Percentiles rank a stretch among this genome's conserved stretches.
These are phyloP conservation scores for Rhagoletis pomonella DNA, from an alignment of 1,140 invertebrate species.

Conservation along the genomic window DNA sequence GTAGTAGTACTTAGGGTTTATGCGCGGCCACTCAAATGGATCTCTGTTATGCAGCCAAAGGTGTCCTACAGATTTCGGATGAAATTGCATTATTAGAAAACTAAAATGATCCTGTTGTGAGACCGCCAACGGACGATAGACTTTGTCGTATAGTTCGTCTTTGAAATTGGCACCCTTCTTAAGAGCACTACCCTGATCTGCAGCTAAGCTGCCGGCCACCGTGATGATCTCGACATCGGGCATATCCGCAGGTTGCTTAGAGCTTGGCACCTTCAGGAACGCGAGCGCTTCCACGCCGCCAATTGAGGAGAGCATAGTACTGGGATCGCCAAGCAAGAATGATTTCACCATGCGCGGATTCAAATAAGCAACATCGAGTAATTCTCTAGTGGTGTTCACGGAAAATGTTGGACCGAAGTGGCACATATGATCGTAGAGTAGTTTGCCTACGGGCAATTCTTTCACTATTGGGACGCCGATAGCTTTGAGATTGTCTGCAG, in stretches of 20 bases:
- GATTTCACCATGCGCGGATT: slow-evolving; percentile 58
- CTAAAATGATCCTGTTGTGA: slow-evolving; percentile 77
- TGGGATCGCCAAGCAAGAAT: slow-evolving; percentile 61
- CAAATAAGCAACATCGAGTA: slow-evolving; percentile 70
- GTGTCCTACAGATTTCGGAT: slow-evolving; percentile 84
- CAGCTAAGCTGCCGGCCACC: slow-evolving; percentile 76
- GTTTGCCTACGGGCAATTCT: slow-evolving; percentile 81
- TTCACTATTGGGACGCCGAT: slow-evolving; percentile 80
- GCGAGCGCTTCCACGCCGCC: slow-evolving; percentile 81
- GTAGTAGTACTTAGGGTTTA: slow-evolving; percentile 85
- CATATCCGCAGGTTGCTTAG: slow-evolving; percentile 75
- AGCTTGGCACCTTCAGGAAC: slow-evolving; percentile 79
- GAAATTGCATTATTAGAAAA: slow-evolving; percentile 82
- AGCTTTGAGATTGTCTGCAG: slow-evolving; percentile 78
- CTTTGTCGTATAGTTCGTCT: slow-evolving; percentile 77
- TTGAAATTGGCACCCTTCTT: slow-evolving; percentile 77
- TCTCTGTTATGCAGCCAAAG: slow-evolving; percentile 81
- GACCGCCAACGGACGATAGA: slow-evolving; percentile 77
- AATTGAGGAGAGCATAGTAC: slow-evolving; percentile 66
- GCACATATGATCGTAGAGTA: slow-evolving; percentile 83
- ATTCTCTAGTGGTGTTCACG: slow-evolving; percentile 71
- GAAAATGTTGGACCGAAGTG: slow-evolving; percentile 78
- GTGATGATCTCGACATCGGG: slow-evolving; percentile 81
- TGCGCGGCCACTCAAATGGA: slow-evolving; percentile 83
- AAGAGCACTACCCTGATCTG: slow-evolving; percentile 79